Evolutionary conservation across 2,797 vertebrate genomes (phyloP).

Genomic region (Hypotaenidia okinawae): DNA sequence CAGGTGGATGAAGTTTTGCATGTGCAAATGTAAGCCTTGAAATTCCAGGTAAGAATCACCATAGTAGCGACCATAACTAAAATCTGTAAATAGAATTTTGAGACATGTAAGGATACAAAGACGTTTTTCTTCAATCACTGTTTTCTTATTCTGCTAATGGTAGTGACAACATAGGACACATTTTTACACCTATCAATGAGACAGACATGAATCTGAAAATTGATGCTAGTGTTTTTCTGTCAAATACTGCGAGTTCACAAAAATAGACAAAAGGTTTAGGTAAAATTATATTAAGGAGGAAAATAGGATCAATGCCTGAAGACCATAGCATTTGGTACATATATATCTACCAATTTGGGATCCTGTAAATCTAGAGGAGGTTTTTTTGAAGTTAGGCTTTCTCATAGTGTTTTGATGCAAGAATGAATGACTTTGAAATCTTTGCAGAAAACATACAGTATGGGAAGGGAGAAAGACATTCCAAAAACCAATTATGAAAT

Average conservation of each 20-base stretch:
- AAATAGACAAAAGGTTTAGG: background rate
- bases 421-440: background rate
- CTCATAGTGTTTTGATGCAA: background rate
- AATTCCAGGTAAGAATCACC: conserved; percentile 87
- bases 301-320: background rate
- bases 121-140: background rate
- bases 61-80: conserved; percentile 77
- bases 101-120: background rate
- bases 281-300: background rate
- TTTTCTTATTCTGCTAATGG: background rate
- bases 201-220: background rate
- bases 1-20: conserved; percentile 80
- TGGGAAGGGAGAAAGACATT: background rate
- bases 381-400: background rate
- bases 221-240: background rate
- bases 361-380: background rate
- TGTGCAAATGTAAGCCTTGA: conserved; percentile 77
- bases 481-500: background rate
- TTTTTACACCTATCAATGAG: background rate
- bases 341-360: background rate
- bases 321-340: background rate
- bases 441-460: background rate
- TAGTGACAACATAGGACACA: background rate
- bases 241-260: background rate
- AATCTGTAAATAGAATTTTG: conserved; percentile 71